These are phyloP conservation scores for Phenacoccus solenopsis DNA, from an alignment of 1,140 invertebrate species.

Conservation along the genomic window DNA sequence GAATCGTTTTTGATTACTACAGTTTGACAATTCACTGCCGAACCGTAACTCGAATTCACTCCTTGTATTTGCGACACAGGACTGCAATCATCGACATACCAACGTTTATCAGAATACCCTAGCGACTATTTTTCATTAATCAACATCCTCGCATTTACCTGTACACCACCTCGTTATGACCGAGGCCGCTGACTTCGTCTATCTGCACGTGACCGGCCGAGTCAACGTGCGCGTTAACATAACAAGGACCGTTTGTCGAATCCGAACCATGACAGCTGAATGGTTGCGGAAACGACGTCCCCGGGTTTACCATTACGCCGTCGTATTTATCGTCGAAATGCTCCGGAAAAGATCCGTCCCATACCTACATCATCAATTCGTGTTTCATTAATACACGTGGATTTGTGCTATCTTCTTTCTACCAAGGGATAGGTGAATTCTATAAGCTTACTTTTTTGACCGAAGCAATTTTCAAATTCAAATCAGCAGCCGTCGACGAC, in stretches of 20 bases:
- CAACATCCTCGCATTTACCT: not conserved
- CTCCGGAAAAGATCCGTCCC: not conserved
- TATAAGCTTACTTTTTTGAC: conserved; percentile 66
- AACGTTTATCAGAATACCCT: no score
- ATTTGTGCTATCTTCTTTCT: no score
- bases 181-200: not conserved
- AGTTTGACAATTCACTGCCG: not conserved
- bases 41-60: conserved; percentile 6
- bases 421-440: no score
- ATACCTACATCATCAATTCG: not conserved
- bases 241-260: not conserved
- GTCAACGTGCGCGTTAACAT: not conserved
- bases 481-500: conserved; percentile 64
- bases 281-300: not conserved
- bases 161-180: not conserved
- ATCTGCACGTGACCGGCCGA: not conserved
- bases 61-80: not conserved
- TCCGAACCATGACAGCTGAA: not conserved
- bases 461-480: conserved; percentile 86
- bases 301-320: not conserved
- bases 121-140: no score
- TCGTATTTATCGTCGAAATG: not conserved
- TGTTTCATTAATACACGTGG: not conserved
- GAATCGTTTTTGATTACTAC: not conserved
- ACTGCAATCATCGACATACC: no score